Percentiles rank a stretch among this genome's conserved stretches.
Evolutionary conservation across 2,888 invertebrate genomes (phyloP).

Genomic region (Minunthozetes semirufus): DNA sequence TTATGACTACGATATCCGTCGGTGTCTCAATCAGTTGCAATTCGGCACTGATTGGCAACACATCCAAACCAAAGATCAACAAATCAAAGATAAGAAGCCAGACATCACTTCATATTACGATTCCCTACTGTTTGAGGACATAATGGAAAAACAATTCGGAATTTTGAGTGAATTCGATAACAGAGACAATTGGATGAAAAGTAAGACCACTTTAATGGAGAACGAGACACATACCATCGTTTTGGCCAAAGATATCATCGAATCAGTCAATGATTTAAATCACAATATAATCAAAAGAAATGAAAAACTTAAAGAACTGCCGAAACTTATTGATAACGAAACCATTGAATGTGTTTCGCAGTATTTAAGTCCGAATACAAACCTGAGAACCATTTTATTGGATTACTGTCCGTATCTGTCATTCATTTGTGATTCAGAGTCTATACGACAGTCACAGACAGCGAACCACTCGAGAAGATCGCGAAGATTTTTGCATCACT

Average conservation of each 20-base stretch:
- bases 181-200: background rate
- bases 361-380: background rate
- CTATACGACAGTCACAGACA: background rate
- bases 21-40: conserved; percentile 29
- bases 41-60: background rate
- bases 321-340: background rate
- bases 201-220: background rate
- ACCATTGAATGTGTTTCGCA: background rate
- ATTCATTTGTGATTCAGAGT: background rate
- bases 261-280: background rate
- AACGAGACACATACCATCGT: background rate
- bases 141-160: background rate
- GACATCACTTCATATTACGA: background rate
- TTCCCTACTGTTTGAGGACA: background rate
- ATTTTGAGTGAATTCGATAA: background rate
- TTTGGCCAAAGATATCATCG: conserved; percentile 4
- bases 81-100: background rate
- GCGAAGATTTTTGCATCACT: conserved; percentile 40
- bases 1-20: conserved; percentile 19
- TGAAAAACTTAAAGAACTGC: background rate
- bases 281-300: background rate
- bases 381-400: background rate
- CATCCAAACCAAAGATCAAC: background rate
- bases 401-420: conserved; percentile 13
- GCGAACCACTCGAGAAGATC: conserved; percentile 35